Evolutionary conservation across 2,888 invertebrate genomes (phyloP).

Genomic region (Drosophila kanekoi): DNA sequence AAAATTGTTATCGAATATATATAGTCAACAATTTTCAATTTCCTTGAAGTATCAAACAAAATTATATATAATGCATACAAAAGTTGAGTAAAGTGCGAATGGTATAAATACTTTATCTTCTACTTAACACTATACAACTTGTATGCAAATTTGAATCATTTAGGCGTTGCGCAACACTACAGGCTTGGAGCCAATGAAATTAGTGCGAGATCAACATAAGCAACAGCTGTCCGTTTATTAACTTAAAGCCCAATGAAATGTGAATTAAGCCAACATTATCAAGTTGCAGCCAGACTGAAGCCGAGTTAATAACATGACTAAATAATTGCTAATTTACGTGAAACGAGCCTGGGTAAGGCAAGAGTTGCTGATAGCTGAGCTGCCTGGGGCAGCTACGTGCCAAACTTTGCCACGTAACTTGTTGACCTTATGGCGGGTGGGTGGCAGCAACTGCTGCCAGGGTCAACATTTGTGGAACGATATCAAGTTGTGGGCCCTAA

Average conservation of each 20-base stretch:
- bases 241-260: conserved; percentile 29
- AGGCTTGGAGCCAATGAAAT: conserved; percentile 36
- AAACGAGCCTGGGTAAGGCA: conserved; percentile 22
- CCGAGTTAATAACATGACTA: conserved; percentile 59
- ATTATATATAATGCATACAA: no score
- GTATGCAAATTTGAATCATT: conserved; percentile 6
- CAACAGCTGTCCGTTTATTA: conserved; percentile 32
- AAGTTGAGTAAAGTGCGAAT: not conserved
- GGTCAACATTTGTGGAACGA: conserved; percentile 64
- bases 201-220: conserved; percentile 32
- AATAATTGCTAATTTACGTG: conserved; percentile 76
- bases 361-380: not conserved
- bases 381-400: conserved; percentile 40
- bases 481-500: conserved; percentile 59
- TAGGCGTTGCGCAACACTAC: conserved; percentile 1
- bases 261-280: conserved; percentile 38
- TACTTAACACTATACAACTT: not conserved
- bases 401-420: conserved; percentile 48
- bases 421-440: conserved; percentile 56
- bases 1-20: no score
- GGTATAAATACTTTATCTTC: not conserved
- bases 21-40: no score
- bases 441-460: conserved; percentile 31
- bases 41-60: no score
- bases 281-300: conserved; percentile 41